Evolutionary conservation across 2,797 vertebrate species (phyloP).

Genomic region (Petrocephalus sullivani): DNA sequence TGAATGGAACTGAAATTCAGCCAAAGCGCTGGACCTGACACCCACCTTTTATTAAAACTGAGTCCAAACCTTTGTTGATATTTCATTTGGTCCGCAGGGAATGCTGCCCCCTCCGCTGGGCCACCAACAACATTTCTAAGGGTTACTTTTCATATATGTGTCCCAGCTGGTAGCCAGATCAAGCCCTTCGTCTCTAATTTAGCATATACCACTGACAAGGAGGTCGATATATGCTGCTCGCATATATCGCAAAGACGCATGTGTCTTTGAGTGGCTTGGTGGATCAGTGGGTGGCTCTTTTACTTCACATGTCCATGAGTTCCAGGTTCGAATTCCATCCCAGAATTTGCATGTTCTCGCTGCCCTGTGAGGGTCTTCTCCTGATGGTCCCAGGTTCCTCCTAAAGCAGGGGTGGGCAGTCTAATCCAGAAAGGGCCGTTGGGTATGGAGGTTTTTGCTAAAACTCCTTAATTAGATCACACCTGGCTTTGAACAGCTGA

Average conservation of each 20-base stretch:
- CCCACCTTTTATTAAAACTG: not conserved
- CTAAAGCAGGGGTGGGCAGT: too few relatives aligned
- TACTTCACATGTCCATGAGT: not conserved
- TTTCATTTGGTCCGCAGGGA: not conserved
- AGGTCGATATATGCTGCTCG: not conserved
- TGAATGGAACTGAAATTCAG: not conserved
- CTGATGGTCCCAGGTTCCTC: not conserved
- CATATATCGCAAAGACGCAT: too few relatives aligned
- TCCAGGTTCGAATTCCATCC: not conserved
- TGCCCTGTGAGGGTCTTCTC: not conserved
- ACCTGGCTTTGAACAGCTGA: too few relatives aligned
- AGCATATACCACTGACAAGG: not conserved
- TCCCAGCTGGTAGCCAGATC: not conserved
- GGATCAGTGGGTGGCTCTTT: not conserved
- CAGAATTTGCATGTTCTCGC: not conserved
- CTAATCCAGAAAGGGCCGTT: too few relatives aligned
- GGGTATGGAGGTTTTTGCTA: too few relatives aligned
- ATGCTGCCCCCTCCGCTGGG: not conserved
- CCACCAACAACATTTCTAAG: not conserved
- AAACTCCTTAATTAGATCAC: too few relatives aligned
- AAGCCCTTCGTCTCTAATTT: not conserved
- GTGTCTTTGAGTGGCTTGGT: not conserved
- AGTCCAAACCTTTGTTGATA: not conserved
- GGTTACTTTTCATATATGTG: not conserved
- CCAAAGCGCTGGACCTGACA: not conserved